Conservation (phyloP, 1,140 invertebrate species). For the Zaprionus capensis region DNA sequence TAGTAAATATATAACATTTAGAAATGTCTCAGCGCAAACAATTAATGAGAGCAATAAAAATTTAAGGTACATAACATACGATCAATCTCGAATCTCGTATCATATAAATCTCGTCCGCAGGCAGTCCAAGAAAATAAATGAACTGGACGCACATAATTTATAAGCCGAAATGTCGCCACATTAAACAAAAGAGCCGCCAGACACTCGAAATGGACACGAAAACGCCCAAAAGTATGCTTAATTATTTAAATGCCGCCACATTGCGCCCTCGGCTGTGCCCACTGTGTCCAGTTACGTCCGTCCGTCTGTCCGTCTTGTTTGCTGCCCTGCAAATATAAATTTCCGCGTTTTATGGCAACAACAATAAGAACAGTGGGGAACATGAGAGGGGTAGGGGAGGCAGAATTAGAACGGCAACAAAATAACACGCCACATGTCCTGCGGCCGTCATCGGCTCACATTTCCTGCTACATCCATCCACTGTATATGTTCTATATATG, state of each 20-base stretch:
- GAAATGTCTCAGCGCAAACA: constrained; percentile 30
- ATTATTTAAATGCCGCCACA: constrained; percentile 71
- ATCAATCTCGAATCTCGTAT: constrained; percentile 12
- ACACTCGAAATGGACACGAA: constrained; percentile 56
- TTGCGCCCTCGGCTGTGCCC: background rate
- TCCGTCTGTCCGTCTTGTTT: constrained; percentile 28
- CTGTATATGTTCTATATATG: constrained; percentile 8
- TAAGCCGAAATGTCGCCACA: constrained; percentile 47
- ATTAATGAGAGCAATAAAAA: constrained; percentile 59
- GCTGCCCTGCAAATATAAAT: constrained; percentile 65
- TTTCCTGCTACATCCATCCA: constrained; percentile 57
- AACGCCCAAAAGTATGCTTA: constrained; percentile 69
- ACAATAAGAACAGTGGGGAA: constrained; percentile 10
- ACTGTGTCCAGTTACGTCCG: constrained; percentile 3
- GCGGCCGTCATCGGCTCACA: constrained; percentile 51
- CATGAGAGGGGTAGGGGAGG: constrained; percentile 9
- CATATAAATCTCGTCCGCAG: constrained; percentile 25
- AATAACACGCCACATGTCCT: constrained; percentile 73
- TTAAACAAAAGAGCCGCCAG: constrained; percentile 25
- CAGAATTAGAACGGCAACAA: constrained; percentile 37
- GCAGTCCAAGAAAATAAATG: constrained; percentile 35
- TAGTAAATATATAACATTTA: constrained; percentile 16
- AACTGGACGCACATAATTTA: constrained; percentile 46
- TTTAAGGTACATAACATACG: constrained; percentile 40
- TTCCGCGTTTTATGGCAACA: constrained; percentile 71